Evolutionary conservation across 2,113 vertebrate species (phyloP).

Genomic region (Eidolon helvum): DNA sequence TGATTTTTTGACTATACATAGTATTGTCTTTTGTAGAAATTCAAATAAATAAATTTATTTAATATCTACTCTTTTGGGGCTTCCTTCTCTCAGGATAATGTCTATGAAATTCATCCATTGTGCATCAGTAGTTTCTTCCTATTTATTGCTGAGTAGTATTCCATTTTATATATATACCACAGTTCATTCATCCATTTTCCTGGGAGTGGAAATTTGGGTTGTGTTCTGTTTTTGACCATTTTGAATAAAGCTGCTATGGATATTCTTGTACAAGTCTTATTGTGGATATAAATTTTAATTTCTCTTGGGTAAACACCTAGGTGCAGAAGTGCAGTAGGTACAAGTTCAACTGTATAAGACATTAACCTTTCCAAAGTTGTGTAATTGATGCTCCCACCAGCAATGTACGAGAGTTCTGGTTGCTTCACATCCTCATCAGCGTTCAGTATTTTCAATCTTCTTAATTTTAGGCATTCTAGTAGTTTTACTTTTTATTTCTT

Average conservation of each 20-base stretch:
- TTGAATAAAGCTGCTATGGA: not conserved
- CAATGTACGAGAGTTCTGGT: not conserved
- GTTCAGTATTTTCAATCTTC: not conserved
- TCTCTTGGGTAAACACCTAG: not conserved
- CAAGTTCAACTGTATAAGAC: not conserved
- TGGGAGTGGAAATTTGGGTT: not conserved
- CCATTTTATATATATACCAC: not conserved
- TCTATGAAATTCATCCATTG: not conserved
- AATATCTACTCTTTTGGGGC: not conserved
- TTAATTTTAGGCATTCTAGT: not conserved
- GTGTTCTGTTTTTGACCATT: not conserved
- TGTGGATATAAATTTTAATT: not conserved
- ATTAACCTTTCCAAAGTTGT: not conserved
- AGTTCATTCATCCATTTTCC: not conserved
- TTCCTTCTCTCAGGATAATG: not conserved
- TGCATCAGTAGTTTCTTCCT: not conserved
- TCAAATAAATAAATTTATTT: not conserved
- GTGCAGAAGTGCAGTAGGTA: not conserved
- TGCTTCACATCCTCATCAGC: not conserved
- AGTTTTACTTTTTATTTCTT: constrained; percentile 46
- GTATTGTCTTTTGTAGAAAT: not conserved
- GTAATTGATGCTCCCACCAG: not conserved
- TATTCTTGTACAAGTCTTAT: not conserved
- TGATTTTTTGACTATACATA: not conserved
- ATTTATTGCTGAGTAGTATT: not conserved